phyloP scores from a whole-genome alignment of 2,888 invertebrate genomes.

The Allolobophora icterica region DNA sequence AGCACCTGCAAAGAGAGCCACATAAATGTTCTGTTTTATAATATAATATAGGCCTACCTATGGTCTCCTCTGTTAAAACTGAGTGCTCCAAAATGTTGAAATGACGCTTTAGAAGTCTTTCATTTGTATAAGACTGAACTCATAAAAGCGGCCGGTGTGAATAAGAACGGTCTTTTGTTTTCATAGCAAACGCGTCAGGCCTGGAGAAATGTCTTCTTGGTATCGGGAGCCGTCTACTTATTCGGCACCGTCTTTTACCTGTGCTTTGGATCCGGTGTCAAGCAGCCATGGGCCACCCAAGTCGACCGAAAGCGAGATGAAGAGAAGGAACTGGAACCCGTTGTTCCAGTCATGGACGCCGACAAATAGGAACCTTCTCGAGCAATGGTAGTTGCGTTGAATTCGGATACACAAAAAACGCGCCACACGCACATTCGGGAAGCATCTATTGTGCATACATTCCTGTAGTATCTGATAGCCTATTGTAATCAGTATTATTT shows the following conservation, averaged over 20 bases:
- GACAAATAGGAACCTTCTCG: not conserved
- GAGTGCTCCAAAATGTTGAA: not conserved
- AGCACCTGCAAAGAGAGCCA: not conserved
- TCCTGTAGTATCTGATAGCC: not conserved
- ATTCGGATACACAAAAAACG: not conserved
- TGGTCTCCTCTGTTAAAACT: not conserved
- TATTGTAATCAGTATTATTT: not conserved
- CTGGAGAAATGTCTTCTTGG: conserved; percentile 47
- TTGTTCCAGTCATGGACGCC: not conserved
- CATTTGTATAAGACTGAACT: not conserved
- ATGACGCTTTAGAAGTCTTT: not conserved
- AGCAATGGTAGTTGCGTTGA: not conserved
- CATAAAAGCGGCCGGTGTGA: not conserved
- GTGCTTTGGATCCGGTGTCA: conserved; percentile 43
- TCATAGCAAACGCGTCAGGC: conserved; percentile 36
- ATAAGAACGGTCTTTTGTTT: not conserved
- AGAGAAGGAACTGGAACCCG: conserved; percentile 29
- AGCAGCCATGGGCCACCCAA: conserved; percentile 50
- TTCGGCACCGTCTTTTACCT: conserved; percentile 44
- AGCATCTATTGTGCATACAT: not conserved
- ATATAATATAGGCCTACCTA: not conserved
- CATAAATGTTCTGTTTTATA: not conserved
- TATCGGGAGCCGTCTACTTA: conserved; percentile 43
- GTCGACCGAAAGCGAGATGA: not conserved
- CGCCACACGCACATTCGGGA: not conserved